Conservation (phyloP, 1,140 invertebrate genomes). For the Danaus plexippus region DNA sequence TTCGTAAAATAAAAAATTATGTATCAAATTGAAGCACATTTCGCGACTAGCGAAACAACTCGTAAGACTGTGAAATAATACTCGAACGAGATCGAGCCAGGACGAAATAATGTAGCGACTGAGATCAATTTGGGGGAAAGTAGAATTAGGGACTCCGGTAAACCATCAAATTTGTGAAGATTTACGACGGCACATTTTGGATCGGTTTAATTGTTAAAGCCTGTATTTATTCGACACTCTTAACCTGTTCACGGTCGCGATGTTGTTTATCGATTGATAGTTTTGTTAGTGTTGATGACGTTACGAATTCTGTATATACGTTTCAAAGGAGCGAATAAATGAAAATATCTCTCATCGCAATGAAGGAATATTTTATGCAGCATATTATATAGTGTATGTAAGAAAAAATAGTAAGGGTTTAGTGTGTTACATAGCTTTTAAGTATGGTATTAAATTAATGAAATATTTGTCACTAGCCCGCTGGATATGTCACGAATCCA, state of each 20-base stretch:
- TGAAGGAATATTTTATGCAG: too few species aligned
- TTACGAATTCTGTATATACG: too few species aligned
- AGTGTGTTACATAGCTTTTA: too few species aligned
- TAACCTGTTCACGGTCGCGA: background rate
- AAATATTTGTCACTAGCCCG: too few species aligned
- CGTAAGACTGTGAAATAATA: conserved; percentile 40
- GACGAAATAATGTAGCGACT: conserved; percentile 43
- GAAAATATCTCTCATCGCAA: too few species aligned
- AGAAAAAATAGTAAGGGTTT: too few species aligned
- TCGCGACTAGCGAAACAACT: conserved; percentile 29
- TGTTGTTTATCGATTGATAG: too few species aligned
- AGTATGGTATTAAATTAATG: too few species aligned
- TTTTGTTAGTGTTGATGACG: too few species aligned
- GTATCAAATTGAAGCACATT: conserved; percentile 22
- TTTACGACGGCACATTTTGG: conserved; percentile 42
- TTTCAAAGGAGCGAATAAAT: too few species aligned
- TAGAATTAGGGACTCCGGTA: conserved; percentile 28
- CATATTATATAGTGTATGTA: too few species aligned
- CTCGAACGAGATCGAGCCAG: conserved; percentile 35
- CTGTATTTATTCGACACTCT: conserved; percentile 30
- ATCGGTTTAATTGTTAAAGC: conserved; percentile 27
- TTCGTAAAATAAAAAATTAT: background rate
- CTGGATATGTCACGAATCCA: too few species aligned
- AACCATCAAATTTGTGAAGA: conserved; percentile 46
- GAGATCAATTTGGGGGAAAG: conserved; percentile 48